Base-by-base conservation (phyloP, 2,888 invertebrate species). In the Acronicta psi region DNA sequence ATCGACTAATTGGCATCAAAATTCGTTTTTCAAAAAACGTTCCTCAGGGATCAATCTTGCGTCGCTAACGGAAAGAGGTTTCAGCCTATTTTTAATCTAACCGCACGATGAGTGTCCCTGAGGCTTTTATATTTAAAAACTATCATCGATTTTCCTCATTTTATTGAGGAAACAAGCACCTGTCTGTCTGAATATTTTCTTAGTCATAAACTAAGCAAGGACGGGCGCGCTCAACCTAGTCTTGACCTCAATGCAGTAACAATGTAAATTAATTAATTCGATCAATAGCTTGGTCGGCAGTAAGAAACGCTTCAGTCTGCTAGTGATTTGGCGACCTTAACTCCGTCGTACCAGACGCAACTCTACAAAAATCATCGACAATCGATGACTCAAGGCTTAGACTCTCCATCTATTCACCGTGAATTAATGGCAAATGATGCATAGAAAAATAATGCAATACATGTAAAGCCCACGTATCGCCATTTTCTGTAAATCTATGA, bases 171-270 rank as follows among this genome's bases (percentile, higher is more conserved):
- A 62, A 59, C 23, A 40, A 56, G 14, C 16, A 37, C 18, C 47
- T 6, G 46, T 7, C 14, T 8, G 23, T 47, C 50, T 67, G 17
- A 45, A 61, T n/a, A 50, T 18, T 52, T 54, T 62, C 40, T 46
- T 46, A 41, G 44, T 31, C 25, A n/a, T 31, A 38, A 59, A 51
- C 20, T 75, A 62, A 61, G 43, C 72, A 64, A 74, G 75, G 75
- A 60, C 72, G 53, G n/a, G 25, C 47, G 68, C 44, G 52, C 66
- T 57, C 71, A 65, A 77, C 65, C 49, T 74, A 67, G 58, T 67
- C 65, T 77, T 65, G 69, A 64, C 69, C 72, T 58, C 49, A 50
- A 60, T 53, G 43, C 31, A 55, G 31, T 56, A 67, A 71, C 52
- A 62, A 58, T 56, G 67, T 47, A 59, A 56, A 57, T 63, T 63